Conservation (phyloP, 2,888 invertebrate genomes). For the Blastobasis adustella region DNA sequence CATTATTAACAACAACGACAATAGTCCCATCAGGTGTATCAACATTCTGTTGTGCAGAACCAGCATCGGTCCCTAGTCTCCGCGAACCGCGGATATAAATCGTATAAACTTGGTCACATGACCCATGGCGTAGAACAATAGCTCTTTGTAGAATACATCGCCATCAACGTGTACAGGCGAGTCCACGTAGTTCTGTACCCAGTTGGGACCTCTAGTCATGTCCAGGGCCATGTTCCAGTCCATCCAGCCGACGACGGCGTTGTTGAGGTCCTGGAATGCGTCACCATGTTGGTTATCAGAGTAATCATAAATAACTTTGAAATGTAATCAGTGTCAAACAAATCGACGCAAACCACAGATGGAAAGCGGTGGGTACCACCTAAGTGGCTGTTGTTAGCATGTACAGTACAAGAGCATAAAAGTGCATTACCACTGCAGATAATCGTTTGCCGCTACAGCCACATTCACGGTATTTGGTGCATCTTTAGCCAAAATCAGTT, state of each 20-base stretch:
- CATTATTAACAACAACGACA: constrained; percentile 35
- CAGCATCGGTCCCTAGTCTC: constrained; percentile 7
- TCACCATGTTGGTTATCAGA: too few relatives aligned
- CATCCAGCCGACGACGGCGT: constrained; percentile 86
- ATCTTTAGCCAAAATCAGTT: too few relatives aligned
- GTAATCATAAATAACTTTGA: too few relatives aligned
- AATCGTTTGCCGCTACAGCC: too few relatives aligned
- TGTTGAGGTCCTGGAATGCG: constrained; percentile 74
- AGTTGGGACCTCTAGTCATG: constrained; percentile 84
- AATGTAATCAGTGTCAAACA: too few relatives aligned
- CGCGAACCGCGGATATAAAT: constrained; percentile 61
- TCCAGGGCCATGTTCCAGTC: constrained; percentile 92
- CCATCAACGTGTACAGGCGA: constrained; percentile 75
- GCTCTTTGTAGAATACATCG: constrained; percentile 90
- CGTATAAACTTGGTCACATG: constrained; percentile 84
- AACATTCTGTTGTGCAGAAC: constrained; percentile 17
- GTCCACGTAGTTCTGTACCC: constrained; percentile 83
- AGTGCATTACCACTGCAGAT: too few relatives aligned
- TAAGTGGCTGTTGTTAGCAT: too few relatives aligned
- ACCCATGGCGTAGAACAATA: constrained; percentile 88
- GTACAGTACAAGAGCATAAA: too few relatives aligned
- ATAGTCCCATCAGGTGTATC: constrained; percentile 35
- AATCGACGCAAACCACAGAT: too few relatives aligned
- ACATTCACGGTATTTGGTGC: too few relatives aligned
- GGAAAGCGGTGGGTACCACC: too few relatives aligned